Evolutionary conservation across 2,113 vertebrate genomes (phyloP).

Genomic region (Callionymus lyra): DNA sequence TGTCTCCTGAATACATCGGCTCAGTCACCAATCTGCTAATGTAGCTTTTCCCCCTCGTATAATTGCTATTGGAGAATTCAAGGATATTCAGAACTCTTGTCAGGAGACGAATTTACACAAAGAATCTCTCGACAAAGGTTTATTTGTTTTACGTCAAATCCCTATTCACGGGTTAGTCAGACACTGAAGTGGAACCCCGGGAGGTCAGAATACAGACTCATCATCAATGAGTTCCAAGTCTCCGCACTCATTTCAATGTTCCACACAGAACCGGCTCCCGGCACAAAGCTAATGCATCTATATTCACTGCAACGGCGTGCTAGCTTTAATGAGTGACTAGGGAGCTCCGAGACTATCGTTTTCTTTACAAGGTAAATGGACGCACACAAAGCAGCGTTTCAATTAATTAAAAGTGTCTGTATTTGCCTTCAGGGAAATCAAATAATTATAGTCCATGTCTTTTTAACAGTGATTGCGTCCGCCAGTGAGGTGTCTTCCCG

Average conservation of each 20-base stretch:
- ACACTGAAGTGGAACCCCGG: not conserved
- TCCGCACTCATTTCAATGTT: conserved; percentile 6
- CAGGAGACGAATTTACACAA: too few relatives aligned
- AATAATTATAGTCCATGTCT: conserved; percentile 37
- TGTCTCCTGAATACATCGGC: too few relatives aligned
- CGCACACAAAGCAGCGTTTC: conserved; percentile 25
- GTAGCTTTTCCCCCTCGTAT: too few relatives aligned
- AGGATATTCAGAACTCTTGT: too few relatives aligned
- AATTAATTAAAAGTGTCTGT: conserved; percentile 51
- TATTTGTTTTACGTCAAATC: too few relatives aligned
- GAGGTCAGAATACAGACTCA: conserved; percentile 23
- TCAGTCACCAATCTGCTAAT: too few relatives aligned
- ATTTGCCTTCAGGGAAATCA: conserved; percentile 36
- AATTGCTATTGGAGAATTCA: too few relatives aligned
- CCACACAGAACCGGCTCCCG: conserved; percentile 29
- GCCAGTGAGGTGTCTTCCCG: conserved; percentile 15
- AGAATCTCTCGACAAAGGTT: too few relatives aligned
- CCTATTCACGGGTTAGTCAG: conserved; percentile 7
- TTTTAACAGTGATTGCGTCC: conserved; percentile 16
- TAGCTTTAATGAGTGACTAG: conserved; percentile 53
- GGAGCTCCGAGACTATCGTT: conserved; percentile 44
- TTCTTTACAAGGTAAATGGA: conserved; percentile 38
- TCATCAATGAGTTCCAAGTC: conserved; percentile 26
- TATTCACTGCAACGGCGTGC: conserved; percentile 43
- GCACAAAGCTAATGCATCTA: conserved; percentile 32